Evolutionary conservation across 2,797 vertebrate species (phyloP).

Genomic region (Mormyrops boulengeri): DNA sequence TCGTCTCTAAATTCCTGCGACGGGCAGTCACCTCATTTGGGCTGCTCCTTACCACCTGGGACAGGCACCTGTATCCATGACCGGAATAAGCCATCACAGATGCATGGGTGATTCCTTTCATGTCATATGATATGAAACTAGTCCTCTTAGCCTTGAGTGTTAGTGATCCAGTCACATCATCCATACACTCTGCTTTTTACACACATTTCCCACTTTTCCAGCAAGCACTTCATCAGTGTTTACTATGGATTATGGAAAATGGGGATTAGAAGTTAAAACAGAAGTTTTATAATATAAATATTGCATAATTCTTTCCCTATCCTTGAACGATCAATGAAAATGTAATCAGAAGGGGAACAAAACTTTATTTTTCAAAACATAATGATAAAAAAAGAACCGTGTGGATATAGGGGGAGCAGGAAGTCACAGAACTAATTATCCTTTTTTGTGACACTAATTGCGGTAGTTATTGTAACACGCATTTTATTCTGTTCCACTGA

Average conservation of each 20-base stretch:
- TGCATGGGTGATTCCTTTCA: not conserved
- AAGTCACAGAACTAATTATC: not conserved
- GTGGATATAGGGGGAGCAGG: not conserved
- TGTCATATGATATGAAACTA: not conserved
- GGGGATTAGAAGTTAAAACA: not conserved
- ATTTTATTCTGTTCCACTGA: not conserved
- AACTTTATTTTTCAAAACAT: not conserved
- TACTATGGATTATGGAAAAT: not conserved
- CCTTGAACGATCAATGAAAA: not conserved
- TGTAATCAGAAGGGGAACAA: not conserved
- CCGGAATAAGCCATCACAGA: not conserved
- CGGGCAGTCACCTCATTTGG: not conserved
- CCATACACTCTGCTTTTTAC: not conserved
- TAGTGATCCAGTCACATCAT: not conserved
- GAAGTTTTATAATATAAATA: not conserved
- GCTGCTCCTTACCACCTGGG: not conserved
- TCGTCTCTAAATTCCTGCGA: not conserved
- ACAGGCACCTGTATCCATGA: not conserved
- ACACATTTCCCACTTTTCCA: not conserved
- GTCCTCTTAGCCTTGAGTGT: not conserved
- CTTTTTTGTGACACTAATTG: not conserved
- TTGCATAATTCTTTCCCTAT: not conserved
- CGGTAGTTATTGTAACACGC: not conserved
- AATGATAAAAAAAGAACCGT: not conserved
- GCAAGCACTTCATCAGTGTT: not conserved